Evolutionary conservation across 2,113 vertebrate species (phyloP).

Genomic region (Stomatorhinus ivindoensis): DNA sequence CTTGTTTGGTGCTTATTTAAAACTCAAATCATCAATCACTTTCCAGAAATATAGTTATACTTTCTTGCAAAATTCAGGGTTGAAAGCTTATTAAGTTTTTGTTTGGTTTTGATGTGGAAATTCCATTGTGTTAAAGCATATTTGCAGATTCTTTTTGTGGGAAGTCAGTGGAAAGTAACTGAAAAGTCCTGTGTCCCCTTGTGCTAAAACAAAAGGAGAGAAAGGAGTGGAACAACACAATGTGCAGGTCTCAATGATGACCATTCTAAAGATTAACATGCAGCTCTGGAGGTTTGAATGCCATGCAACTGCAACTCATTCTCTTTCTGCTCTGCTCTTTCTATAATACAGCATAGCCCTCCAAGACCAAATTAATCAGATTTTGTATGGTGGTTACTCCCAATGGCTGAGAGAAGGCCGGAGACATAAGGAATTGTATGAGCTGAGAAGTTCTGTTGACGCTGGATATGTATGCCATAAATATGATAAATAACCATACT

Average conservation of each 20-base stretch:
- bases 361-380: constrained; percentile 35
- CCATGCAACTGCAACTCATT: neutral
- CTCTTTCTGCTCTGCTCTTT: neutral
- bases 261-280: neutral
- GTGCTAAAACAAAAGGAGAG: neutral
- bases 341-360: constrained; percentile 18
- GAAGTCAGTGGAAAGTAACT: neutral
- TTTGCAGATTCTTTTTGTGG: neutral
- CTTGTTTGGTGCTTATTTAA: neutral
- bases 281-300: neutral
- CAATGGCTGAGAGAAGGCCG: constrained; percentile 12
- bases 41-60: neutral
- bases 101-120: neutral
- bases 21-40: neutral
- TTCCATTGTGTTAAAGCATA: neutral
- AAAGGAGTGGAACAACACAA: neutral
- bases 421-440: neutral
- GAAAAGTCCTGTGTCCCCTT: neutral
- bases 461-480: neutral
- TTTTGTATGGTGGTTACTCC: constrained; percentile 32
- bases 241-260: neutral
- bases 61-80: neutral
- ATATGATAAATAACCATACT: constrained; percentile 4
- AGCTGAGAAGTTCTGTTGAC: neutral
- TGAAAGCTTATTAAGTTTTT: neutral